Conservation (phyloP, 2,797 vertebrate species). For the Onychomys arenicola region DNA sequence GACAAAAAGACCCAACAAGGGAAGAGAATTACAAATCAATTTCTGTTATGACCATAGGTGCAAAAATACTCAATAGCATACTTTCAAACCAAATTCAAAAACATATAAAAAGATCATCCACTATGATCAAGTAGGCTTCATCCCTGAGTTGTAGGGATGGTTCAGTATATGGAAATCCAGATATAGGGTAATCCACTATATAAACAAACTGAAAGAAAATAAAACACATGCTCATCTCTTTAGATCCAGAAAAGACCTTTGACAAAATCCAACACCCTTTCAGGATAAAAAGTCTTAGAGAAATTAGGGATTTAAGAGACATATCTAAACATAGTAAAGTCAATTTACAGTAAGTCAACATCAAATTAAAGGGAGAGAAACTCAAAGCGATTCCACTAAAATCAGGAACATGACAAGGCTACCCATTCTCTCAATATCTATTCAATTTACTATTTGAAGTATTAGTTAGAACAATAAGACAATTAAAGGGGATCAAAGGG, state of each 20-base stretch:
- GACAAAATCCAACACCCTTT: neutral
- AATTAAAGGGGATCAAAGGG: neutral
- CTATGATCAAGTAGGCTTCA: neutral
- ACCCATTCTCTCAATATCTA: neutral
- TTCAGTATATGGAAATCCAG: neutral
- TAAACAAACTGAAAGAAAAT: neutral
- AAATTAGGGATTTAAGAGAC: neutral
- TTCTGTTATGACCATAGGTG: neutral
- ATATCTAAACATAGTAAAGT: neutral
- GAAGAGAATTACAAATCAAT: neutral
- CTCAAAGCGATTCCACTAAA: neutral
- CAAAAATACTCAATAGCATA: neutral
- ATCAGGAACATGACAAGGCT: neutral
- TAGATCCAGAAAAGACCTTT: neutral
- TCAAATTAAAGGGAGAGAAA: neutral
- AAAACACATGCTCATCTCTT: neutral
- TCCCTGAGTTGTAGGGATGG: neutral
- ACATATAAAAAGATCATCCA: neutral
- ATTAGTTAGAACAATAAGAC: neutral
- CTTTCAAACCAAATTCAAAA: neutral
- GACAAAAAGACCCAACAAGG: neutral
- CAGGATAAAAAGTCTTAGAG: neutral
- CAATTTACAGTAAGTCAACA: neutral
- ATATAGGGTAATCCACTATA: neutral
- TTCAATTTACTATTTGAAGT: neutral